Evolutionary conservation across 2,797 vertebrate species (phyloP), one percentile per base, ranked within the genome.

Genomic region (Phataginus tricuspis): DNA sequence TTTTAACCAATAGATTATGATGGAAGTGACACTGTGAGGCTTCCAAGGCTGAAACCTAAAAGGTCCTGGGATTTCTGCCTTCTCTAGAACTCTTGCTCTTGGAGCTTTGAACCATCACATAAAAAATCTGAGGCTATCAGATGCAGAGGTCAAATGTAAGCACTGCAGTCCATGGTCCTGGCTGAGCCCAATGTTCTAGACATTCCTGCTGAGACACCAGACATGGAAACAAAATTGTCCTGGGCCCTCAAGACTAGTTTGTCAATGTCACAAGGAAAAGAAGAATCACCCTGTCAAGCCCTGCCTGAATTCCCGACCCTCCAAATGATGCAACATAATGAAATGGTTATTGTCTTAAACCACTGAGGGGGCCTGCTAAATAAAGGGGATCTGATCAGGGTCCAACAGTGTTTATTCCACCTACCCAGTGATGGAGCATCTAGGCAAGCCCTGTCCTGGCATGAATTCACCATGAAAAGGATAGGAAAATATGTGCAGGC

Each of bases 301-400:
- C 77, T 10, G 31, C 16, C 68, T 34, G 4, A 61, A 92, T 79
- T 77, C 68, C 59, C 39, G 45, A 31, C 21, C 19, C 1, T 11
- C 37, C 1, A 55, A 79, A 63, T 42, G 69, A 82, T 37, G 27
- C 68, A 25, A 45, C 13, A 15, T 2, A 34, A 66, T 51, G 25
- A 84, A 92, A 78, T 49, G 21, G 39, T 55, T 27, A 19, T 29
- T 92, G 34, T 10, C 68, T 82, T 55, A 92, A 92, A 49, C 15
- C 23, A 72, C 29, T 34, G 13, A 37, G 31, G 14, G 25, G 29
- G 31, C 71, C 37, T 80, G 59, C 6, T 90, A 91, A 89, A 37
- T 85, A 61, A 45, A 84, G 34, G 14, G 42, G 53, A n/a, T 78
- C 13, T 31, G 37, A 31, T 21, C 29, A 9, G 53, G 7, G 23